Percentiles rank a stretch among this genome's conserved stretches.
Conservation (phyloP, 2,797 vertebrate species). For the Macropus fuliginosus region DNA sequence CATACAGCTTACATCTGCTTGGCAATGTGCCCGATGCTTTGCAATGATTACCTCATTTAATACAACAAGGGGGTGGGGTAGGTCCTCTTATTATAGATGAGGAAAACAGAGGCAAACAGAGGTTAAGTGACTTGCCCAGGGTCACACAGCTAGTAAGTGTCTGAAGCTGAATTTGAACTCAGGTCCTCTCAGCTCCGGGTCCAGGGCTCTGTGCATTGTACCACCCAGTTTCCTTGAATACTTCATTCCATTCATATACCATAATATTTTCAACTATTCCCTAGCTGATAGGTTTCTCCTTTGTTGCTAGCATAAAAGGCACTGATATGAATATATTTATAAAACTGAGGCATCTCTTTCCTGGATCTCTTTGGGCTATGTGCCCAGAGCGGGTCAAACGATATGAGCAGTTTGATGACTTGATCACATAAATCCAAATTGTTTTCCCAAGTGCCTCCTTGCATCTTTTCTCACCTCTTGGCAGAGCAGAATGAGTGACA, state of each 20-base stretch:
- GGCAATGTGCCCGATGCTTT: not conserved
- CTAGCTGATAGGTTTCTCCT: not conserved
- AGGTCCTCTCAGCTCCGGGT: constrained; percentile 18
- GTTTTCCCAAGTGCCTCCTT: not conserved
- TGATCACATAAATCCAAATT: not conserved
- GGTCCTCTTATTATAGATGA: too few relatives aligned
- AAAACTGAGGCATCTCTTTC: not conserved
- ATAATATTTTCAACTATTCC: not conserved
- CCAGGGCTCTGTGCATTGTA: not conserved
- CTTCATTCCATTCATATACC: not conserved
- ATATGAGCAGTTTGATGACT: not conserved
- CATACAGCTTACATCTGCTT: not conserved
- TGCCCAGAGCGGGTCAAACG: not conserved
- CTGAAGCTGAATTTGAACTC: not conserved
- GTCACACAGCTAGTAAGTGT: not conserved
- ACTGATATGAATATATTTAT: not conserved
- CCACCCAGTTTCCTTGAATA: not conserved
- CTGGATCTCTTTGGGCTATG: not conserved
- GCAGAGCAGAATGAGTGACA: not conserved
- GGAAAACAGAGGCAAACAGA: constrained; percentile 11
- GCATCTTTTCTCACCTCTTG: not conserved
- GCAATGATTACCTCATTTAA: not conserved
- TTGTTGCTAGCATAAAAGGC: not conserved
- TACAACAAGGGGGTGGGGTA: not conserved
- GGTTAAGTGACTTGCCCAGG: not conserved